These are phyloP conservation scores for Plecotus auritus DNA, from an alignment of 2,113 vertebrate species.

Conservation along the genomic window DNA sequence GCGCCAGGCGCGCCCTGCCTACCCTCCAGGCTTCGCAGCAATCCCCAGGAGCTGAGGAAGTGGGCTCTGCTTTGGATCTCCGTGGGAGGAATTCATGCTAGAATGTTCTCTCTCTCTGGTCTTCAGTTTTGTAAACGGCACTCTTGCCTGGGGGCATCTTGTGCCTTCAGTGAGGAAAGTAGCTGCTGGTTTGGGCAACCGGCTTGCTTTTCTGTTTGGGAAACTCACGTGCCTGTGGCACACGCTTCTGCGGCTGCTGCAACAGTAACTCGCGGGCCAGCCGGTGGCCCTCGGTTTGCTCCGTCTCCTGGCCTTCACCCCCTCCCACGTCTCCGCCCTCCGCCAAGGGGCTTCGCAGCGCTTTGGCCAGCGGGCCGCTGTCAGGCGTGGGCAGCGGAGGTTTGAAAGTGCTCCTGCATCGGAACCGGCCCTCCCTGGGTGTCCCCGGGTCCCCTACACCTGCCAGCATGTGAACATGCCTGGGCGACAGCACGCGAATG, in stretches of 20 bases:
- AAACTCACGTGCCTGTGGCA: not conserved
- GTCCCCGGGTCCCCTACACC: not conserved
- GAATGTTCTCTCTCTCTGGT: not conserved
- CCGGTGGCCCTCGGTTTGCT: not conserved
- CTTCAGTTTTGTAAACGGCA: not conserved
- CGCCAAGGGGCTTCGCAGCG: not conserved
- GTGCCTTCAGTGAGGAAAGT: not conserved
- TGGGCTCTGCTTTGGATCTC: not conserved
- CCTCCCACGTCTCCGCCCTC: not conserved
- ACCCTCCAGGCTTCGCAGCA: not conserved
- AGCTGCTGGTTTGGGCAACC: not conserved
- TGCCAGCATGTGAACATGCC: not conserved
- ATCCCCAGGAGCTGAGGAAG: not conserved
- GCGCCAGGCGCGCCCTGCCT: too few relatives aligned
- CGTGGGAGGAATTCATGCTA: not conserved
- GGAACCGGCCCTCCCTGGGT: not conserved
- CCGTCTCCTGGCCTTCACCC: not conserved
- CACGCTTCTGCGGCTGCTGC: not conserved
- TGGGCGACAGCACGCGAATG: not conserved
- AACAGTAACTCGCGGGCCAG: not conserved
- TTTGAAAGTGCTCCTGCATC: not conserved
- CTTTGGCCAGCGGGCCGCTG: not conserved
- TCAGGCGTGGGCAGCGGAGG: not conserved
- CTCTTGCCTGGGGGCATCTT: not conserved
- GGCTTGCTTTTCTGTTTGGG: conserved; percentile 22